These are phyloP conservation scores for Noctua fimbriata DNA, from an alignment of 2,888 invertebrate species.

Conservation along the genomic window DNA sequence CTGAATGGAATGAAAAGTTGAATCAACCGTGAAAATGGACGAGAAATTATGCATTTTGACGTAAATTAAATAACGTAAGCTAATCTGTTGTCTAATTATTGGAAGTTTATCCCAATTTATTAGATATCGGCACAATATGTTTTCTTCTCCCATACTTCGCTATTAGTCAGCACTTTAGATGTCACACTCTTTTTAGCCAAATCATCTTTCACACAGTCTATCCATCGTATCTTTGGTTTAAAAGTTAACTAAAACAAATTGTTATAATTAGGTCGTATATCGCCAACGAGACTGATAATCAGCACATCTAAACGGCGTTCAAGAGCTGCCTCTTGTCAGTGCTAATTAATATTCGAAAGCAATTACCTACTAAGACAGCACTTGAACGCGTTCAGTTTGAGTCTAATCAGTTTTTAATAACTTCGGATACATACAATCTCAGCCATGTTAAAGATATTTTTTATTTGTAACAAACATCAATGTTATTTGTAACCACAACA, in stretches of 20 bases:
- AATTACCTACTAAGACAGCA: neutral
- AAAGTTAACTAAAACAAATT: neutral
- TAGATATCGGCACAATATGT: neutral
- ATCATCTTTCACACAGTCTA: neutral
- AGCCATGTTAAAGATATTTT: neutral
- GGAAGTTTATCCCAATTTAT: neutral
- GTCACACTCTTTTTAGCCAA: neutral
- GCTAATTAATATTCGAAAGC: neutral
- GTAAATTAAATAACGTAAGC: conserved; percentile 9
- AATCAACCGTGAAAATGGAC: conserved; percentile 25
- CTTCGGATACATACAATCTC: neutral
- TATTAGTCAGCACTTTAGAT: neutral
- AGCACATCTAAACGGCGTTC: neutral
- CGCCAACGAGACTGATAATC: neutral
- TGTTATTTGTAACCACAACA: conserved; percentile 1
- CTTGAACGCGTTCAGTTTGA: neutral
- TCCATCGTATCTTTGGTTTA: neutral
- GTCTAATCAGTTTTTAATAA: neutral
- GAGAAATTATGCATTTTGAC: conserved; percentile 10
- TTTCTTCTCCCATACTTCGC: neutral
- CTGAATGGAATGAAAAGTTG: neutral
- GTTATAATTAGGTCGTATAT: neutral
- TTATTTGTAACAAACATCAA: conserved; percentile 22
- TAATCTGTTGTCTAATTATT: neutral
- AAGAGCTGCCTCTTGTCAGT: neutral